Evolutionary conservation across 1,140 invertebrate genomes (phyloP).

Genomic region (Bemisia tabaci): DNA sequence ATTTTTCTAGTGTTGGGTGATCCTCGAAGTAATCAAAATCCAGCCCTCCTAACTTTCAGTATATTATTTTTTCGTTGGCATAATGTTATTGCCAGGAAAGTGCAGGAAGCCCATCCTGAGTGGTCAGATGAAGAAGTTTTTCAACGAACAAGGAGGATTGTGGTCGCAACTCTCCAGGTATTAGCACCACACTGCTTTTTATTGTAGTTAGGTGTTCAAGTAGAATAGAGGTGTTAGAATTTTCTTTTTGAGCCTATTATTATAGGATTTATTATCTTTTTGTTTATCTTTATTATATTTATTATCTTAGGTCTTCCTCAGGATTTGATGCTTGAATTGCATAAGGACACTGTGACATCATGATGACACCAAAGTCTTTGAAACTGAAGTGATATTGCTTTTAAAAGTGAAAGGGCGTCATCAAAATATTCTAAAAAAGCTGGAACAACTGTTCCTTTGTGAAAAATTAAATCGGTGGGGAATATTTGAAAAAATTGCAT

Average conservation of each 20-base stretch:
- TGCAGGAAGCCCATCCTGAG: slow-evolving; percentile 63
- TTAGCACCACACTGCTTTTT: no score
- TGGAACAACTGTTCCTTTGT: slow-evolving; percentile 12
- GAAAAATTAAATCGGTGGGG: no score
- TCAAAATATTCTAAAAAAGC: slow-evolving; percentile 5
- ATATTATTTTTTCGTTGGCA: slow-evolving; percentile 94
- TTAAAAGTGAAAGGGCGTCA: neutral
- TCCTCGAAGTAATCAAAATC: slow-evolving; percentile 93
- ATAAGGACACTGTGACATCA: no score
- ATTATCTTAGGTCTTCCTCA: no score
- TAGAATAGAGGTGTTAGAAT: no score
- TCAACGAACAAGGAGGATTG: slow-evolving; percentile 71
- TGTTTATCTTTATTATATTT: neutral
- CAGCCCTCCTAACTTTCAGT: slow-evolving; percentile 81
- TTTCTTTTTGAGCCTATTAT: no score
- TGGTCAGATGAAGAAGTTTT: slow-evolving; percentile 94
- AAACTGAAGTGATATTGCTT: no score
- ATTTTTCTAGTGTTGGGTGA: slow-evolving; percentile 73
- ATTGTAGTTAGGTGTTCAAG: no score
- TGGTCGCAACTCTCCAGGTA: slow-evolving; percentile 88
- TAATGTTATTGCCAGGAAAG: slow-evolving; percentile 69
- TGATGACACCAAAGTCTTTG: no score
- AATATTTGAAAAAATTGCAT: no score
- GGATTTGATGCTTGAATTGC: no score
- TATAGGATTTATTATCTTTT: slow-evolving; percentile 6